Conservation (phyloP, 2,797 vertebrate species). For the Tapirus indicus region DNA sequence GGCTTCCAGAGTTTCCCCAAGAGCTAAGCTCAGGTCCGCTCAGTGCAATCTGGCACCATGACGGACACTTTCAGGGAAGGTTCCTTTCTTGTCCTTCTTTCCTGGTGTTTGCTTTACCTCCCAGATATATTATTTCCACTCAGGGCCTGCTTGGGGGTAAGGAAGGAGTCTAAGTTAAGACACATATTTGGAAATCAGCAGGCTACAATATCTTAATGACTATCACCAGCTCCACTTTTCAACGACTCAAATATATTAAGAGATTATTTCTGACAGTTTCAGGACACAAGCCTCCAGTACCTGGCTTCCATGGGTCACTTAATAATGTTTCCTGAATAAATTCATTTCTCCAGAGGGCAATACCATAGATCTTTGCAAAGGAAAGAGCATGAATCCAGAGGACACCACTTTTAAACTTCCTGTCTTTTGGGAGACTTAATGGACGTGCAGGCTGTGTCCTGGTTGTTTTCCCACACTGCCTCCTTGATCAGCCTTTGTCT, state of each 20-base stretch:
- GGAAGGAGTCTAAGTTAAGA: not conserved
- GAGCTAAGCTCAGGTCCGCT: not conserved
- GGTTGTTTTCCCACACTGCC: not conserved
- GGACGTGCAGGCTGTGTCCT: too few relatives aligned
- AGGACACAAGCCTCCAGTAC: not conserved
- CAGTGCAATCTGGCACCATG: not conserved
- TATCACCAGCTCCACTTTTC: not conserved
- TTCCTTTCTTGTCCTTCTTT: not conserved
- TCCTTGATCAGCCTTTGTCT: not conserved
- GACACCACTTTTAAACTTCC: not conserved
- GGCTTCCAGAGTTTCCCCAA: not conserved
- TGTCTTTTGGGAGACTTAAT: not conserved
- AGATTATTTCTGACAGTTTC: constrained; percentile 61
- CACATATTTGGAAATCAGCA: not conserved
- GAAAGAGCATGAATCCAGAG: not conserved
- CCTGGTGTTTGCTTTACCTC: not conserved
- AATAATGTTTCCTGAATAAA: constrained; percentile 26
- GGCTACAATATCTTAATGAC: not conserved
- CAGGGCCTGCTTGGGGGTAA: not conserved
- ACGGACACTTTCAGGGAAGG: not conserved
- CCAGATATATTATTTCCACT: not conserved
- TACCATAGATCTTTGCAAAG: not conserved
- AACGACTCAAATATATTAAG: not conserved
- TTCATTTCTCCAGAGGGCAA: constrained; percentile 20
- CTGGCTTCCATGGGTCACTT: not conserved